phyloP scores from a whole-genome alignment of 2,113 vertebrate genomes.

The Martes martes region DNA sequence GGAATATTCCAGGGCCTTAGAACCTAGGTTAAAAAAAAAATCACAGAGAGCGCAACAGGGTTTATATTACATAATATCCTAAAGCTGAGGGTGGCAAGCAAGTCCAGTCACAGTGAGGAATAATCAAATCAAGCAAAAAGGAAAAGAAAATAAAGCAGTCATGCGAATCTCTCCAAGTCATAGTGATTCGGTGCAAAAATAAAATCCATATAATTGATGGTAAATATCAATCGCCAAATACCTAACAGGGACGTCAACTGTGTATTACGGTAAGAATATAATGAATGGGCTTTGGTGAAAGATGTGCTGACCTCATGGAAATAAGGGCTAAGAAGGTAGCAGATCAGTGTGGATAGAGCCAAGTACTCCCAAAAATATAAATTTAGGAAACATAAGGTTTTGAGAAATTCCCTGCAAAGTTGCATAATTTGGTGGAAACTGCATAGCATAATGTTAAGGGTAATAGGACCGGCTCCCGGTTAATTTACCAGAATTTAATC shows the following conservation, averaged over 20 bases:
- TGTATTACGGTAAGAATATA: background rate
- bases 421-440: background rate
- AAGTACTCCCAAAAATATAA: background rate
- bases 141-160: background rate
- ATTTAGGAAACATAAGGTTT: background rate
- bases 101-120: background rate
- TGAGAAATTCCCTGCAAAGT: background rate
- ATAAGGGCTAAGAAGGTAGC: no score
- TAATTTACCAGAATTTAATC: background rate
- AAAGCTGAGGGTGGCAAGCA: rapidly evolving
- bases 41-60: background rate
- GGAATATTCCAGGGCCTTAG: constrained; percentile 95
- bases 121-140: background rate
- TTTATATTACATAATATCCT: rapidly evolving
- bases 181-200: background rate
- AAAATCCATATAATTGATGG: background rate
- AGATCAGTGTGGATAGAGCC: background rate
- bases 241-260: background rate
- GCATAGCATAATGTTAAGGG: background rate
- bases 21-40: constrained; percentile 82
- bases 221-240: background rate
- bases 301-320: background rate
- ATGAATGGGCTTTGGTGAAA: background rate
- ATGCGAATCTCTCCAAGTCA: background rate
- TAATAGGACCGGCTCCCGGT: background rate